phyloP scores from a whole-genome alignment of 2,797 vertebrate species.

The Arnoldichthys spilopterus region DNA sequence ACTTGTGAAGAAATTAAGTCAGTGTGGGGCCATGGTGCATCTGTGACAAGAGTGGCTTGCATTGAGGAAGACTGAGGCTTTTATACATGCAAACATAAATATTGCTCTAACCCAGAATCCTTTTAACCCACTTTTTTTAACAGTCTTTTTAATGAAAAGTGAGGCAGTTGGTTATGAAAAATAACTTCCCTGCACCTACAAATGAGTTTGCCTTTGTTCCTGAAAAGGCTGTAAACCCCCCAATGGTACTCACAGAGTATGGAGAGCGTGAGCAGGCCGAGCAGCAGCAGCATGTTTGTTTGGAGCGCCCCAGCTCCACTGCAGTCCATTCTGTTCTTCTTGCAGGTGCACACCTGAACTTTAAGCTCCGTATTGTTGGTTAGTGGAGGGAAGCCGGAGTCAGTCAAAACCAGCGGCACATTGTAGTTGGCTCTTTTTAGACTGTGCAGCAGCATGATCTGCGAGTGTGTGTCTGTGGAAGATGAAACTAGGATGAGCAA shows the following conservation, averaged over 20 bases:
- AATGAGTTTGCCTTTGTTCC: neutral
- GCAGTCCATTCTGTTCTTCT: conserved; percentile 96
- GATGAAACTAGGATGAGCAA: conserved; percentile 10
- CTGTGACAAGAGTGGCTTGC: neutral
- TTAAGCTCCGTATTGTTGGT: conserved; percentile 93
- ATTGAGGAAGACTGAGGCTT: neutral
- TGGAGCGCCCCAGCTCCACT: conserved; percentile 76
- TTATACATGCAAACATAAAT: neutral
- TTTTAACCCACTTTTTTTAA: neutral
- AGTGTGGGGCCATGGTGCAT: neutral
- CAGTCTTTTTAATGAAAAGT: neutral
- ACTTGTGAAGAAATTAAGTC: conserved; percentile 4
- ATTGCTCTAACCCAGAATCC: neutral
- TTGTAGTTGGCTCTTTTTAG: conserved; percentile 97
- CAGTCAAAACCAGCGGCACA: conserved; percentile 93
- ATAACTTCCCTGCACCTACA: neutral
- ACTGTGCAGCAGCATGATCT: conserved; percentile 90
- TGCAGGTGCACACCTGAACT: conserved; percentile 96
- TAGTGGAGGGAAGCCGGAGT: conserved; percentile 91
- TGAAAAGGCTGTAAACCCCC: neutral
- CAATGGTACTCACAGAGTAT: conserved; percentile 49
- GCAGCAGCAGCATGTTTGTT: conserved; percentile 79
- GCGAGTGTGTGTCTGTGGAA: conserved; percentile 89
- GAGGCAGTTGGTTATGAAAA: neutral
- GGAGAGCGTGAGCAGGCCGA: conserved; percentile 64